Base-by-base conservation (phyloP, 2,797 vertebrate species). In the Myripristis murdjan region DNA sequence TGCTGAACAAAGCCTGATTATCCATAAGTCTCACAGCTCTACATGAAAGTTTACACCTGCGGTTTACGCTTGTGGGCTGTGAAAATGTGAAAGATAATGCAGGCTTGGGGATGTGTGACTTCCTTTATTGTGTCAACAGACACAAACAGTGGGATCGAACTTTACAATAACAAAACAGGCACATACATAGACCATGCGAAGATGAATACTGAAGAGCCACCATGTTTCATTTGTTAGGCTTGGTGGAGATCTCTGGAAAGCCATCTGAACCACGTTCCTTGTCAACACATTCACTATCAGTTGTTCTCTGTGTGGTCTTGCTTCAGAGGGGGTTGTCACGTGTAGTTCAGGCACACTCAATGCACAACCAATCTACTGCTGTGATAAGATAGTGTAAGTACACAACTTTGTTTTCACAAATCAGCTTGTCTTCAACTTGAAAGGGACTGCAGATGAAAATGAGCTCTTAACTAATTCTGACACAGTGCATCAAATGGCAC, bases 371-470 rank as follows among this genome's bases (percentile, higher is more conserved):
- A 70, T 72, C 69, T 75, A 66, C 66, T 62, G 51, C 8, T 70
- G 67, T 84, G 89, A 89, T 91, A 85, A 90, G 69, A 87, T 70
- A 73, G 67, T 4, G 20, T 10, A 61, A 51, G 37, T 79, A 55
- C 6, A 54, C 72, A 58, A 51, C 24, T 35, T 52, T 56, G 51
- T 39, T 26, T 39, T 8, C 41, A 39, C 33, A 62, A 73, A 65
- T 31, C 28, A 68, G 15, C 20, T 48, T 31, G n/a, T 31, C 1
- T 24, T n/a, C n/a, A n/a, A n/a, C n/a, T n/a, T n/a, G n/a, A n/a
- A n/a, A n/a, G n/a, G n/a, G n/a, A n/a, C n/a, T n/a, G n/a, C n/a
- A n/a, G n/a, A n/a, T n/a, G n/a, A n/a, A n/a, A n/a, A n/a, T n/a
- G n/a, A n/a, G n/a, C n/a, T n/a, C n/a, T n/a, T n/a, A n/a, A n/a